phyloP scores from a whole-genome alignment of 2,888 invertebrate genomes.

The Metopia argyrocephala region DNA sequence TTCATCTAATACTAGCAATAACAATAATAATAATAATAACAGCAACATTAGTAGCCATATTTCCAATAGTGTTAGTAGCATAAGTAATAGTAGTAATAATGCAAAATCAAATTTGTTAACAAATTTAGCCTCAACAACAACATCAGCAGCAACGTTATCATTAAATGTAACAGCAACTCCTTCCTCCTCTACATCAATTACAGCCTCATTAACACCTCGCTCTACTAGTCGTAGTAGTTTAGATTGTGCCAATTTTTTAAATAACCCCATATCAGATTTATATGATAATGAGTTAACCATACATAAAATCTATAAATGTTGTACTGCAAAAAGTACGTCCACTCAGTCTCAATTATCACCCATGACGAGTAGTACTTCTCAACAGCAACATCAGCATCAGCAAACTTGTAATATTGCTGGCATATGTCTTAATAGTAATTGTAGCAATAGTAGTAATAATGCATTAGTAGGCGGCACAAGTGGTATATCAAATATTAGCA shows the following conservation, averaged over 20 bases:
- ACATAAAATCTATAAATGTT: slow-evolving; percentile 77
- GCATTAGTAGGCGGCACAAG: neutral
- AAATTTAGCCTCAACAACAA: slow-evolving; percentile 40
- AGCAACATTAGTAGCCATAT: slow-evolving; percentile 53
- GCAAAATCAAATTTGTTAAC: slow-evolving; percentile 42
- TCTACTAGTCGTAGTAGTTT: slow-evolving; percentile 58
- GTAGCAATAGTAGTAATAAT: neutral
- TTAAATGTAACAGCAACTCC: slow-evolving; percentile 58
- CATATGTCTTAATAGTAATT: slow-evolving; percentile 45
- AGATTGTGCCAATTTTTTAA: slow-evolving; percentile 47
- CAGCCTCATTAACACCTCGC: slow-evolving; percentile 50
- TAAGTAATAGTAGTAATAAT: slow-evolving; percentile 21
- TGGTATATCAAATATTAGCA: neutral
- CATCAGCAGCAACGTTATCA: slow-evolving; percentile 4
- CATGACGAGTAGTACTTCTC: neutral
- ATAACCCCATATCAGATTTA: slow-evolving; percentile 64
- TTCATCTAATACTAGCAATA: slow-evolving; percentile 13
- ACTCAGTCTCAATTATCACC: slow-evolving; percentile 44
- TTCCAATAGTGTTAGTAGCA: slow-evolving; percentile 37
- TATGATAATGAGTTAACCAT: slow-evolving; percentile 78
- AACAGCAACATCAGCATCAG: slow-evolving; percentile 23
- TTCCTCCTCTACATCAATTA: slow-evolving; percentile 22
- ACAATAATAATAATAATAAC: slow-evolving; percentile 12
- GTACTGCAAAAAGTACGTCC: slow-evolving; percentile 43
- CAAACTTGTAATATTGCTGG: neutral